phyloP scores from a whole-genome alignment of 2,797 vertebrate genomes.

The Hypotaenidia philippensis region DNA sequence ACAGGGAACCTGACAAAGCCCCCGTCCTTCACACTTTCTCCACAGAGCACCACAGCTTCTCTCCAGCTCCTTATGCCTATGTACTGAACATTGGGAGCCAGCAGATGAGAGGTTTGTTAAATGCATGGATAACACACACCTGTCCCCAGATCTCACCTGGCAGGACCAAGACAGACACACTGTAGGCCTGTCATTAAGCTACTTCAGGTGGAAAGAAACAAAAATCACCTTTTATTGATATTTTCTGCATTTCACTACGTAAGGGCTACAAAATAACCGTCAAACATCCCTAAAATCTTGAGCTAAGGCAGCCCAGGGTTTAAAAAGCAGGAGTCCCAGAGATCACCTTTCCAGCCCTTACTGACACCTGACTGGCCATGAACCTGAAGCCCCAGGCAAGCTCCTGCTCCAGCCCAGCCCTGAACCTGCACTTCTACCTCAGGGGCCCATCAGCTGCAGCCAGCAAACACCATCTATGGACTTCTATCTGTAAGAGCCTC shows the following conservation, averaged over 20 bases:
- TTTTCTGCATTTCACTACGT: not conserved
- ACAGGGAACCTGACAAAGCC: too few relatives aligned
- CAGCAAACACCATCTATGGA: not conserved
- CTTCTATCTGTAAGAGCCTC: not conserved
- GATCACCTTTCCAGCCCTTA: too few relatives aligned
- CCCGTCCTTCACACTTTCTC: not conserved
- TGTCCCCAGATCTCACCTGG: not conserved
- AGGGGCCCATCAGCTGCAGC: not conserved
- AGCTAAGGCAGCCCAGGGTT: not conserved
- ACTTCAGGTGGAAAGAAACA: not conserved
- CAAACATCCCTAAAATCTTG: not conserved
- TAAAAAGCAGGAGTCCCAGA: not conserved
- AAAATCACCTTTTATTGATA: not conserved
- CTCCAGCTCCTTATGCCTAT: not conserved
- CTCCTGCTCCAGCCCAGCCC: not conserved
- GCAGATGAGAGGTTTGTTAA: not conserved
- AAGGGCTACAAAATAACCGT: not conserved
- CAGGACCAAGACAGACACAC: not conserved
- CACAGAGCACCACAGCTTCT: not conserved
- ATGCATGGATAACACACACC: not conserved
- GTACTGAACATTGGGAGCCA: not conserved
- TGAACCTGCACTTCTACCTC: not conserved
- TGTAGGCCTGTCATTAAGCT: not conserved
- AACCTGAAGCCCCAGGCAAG: not conserved
- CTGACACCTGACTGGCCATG: not conserved